Base-by-base conservation (phyloP, 2,797 vertebrate species). In the Denticeps clupeoides region DNA sequence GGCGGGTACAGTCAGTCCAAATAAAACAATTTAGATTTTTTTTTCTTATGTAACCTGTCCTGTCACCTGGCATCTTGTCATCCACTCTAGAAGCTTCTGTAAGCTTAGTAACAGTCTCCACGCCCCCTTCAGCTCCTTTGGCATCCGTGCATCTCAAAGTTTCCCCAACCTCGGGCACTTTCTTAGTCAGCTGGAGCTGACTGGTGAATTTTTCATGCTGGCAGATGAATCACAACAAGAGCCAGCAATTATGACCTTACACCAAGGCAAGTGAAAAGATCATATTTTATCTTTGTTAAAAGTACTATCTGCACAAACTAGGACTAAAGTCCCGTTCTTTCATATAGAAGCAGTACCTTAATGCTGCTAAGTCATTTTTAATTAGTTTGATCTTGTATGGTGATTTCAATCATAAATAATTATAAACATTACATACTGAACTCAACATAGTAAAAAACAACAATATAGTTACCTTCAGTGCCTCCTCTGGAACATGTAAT, bases 171-270 rank as follows among this genome's bases (percentile, higher is more conserved):
- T 82, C 74, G 28, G 70, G 78, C 62, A 77, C 83, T 70, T 82
- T 91, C 53, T 87, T 87, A 63, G 79, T 86, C 67, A 97, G 74
- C 11, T 97, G 91, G 47, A 97, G 83, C 55, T 96, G 93, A 70
- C 88, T 97, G 70, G 89, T 90, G 77, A 87, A 88, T 72, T 97
- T 97, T 74, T 97, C 91, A 55, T 97, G 93, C 93, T 97, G 72
- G 1, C 10, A 21, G 22, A 49, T 5, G 9, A 49, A 35, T 22
- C 41, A 4, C n/a, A 42, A 16, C n/a, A 11, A 7, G 16, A 19
- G 16, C 21, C 1, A 59, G 6, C 40, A 69, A 7, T 56, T 24
- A 38, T 33, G 24, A 37, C 4, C 11, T 12, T 11, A 45, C 13
- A 5, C 4, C 9, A 10, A 29, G 21, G 21, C 12, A 15, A 5